Conservation (phyloP, 2,113 vertebrate genomes). For the Archocentrus centrarchus region DNA sequence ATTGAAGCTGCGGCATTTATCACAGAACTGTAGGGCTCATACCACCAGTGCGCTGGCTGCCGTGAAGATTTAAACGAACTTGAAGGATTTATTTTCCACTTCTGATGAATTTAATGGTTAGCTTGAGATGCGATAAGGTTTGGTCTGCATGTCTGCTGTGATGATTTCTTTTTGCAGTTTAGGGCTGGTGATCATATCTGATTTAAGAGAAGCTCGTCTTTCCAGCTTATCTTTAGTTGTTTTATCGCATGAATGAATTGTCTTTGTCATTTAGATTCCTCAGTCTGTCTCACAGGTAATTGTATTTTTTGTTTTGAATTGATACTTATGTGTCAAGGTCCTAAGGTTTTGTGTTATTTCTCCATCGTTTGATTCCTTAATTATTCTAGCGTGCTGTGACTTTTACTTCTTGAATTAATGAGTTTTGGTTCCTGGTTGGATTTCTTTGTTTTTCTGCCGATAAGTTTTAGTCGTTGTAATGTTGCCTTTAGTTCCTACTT, state of each 20-base stretch:
- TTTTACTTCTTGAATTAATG: neutral
- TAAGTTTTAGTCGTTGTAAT: neutral
- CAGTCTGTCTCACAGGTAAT: neutral
- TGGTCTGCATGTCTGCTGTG: neutral
- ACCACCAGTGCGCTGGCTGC: neutral
- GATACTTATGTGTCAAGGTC: neutral
- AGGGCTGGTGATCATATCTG: neutral
- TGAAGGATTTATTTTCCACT: neutral
- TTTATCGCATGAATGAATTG: neutral
- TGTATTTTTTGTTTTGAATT: neutral
- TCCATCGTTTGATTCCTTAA: neutral
- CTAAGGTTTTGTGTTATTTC: neutral
- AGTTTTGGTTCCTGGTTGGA: neutral
- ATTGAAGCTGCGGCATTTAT: neutral
- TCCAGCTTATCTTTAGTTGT: neutral
- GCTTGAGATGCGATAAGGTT: neutral
- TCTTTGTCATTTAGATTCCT: neutral
- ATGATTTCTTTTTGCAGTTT: neutral
- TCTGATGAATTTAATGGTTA: conserved; percentile 5
- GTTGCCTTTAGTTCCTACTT: neutral
- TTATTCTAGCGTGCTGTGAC: neutral
- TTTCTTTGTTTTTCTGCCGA: neutral
- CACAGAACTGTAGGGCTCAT: neutral
- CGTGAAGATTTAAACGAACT: neutral
- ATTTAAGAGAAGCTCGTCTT: neutral